Conservation (phyloP, 2,888 invertebrate genomes). For the Tineola bisselliella region DNA sequence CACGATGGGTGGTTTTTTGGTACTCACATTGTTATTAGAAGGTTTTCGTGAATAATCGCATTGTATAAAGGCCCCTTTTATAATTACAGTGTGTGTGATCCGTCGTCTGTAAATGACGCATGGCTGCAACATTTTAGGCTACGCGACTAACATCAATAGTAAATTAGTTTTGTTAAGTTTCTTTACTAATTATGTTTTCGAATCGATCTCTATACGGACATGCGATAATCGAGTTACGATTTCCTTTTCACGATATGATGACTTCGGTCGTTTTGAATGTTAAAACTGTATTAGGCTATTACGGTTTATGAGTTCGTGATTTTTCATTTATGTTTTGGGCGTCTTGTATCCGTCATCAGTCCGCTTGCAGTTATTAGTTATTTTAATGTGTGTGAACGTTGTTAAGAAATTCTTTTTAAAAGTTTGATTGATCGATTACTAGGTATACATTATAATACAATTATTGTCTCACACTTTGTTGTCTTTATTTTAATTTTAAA, state of each 20-base stretch:
- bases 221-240: constrained; percentile 14
- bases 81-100: not conserved
- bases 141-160: constrained; percentile 45
- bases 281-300: constrained; percentile 10
- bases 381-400: constrained; percentile 9
- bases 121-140: constrained; percentile 28
- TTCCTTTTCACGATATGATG: constrained; percentile 3
- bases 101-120: constrained; percentile 19
- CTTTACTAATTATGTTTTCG: constrained; percentile 19
- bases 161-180: constrained; percentile 54
- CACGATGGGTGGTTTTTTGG: too few relatives aligned
- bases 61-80: constrained; percentile 14
- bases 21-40: too few relatives aligned
- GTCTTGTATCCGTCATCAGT: constrained; percentile 9
- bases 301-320: not conserved
- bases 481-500: too few relatives aligned
- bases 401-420: not conserved
- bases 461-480: not conserved
- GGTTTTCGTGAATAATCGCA: not conserved
- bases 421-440: not conserved
- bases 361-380: constrained; percentile 3
- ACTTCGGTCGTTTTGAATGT: constrained; percentile 1
- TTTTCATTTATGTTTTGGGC: constrained; percentile 12
- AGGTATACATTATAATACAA: not conserved
- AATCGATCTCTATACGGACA: constrained; percentile 11